These are phyloP conservation scores for Oriolus oriolus DNA, from an alignment of 2,113 vertebrate species.

Conservation along the genomic window DNA sequence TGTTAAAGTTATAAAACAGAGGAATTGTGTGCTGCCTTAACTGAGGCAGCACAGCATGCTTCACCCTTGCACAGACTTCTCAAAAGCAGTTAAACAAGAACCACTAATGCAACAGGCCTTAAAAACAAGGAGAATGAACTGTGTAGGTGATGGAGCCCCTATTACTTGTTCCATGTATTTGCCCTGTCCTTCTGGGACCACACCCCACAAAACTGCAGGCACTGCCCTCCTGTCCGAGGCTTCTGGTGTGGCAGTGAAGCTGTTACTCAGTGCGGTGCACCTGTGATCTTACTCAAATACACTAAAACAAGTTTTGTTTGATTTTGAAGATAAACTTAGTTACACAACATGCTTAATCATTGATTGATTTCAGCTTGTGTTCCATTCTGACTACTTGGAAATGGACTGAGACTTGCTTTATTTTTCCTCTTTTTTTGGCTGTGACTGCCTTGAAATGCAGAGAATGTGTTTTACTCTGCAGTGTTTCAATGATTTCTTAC, in stretches of 20 bases:
- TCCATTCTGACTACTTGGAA: not conserved
- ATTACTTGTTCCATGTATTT: not conserved
- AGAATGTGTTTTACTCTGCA: not conserved
- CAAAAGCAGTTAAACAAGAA: not conserved
- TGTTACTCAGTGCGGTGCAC: fast-evolving
- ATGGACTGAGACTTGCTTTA: not conserved
- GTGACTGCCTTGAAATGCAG: not conserved
- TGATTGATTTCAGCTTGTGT: not conserved
- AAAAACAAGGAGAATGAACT: not conserved
- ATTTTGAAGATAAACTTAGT: not conserved
- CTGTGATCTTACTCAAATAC: not conserved
- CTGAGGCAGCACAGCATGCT: not conserved
- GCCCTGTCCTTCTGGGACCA: not conserved
- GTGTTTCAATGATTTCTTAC: not conserved
- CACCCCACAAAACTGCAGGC: not conserved
- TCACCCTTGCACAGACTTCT: not conserved
- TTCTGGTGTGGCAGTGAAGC: not conserved
- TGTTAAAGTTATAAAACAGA: not conserved
- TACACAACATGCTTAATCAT: not conserved
- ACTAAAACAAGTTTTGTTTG: not conserved
- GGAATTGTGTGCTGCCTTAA: not conserved
- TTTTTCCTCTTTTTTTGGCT: not conserved
- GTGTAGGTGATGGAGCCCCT: not conserved
- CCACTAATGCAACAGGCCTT: not conserved
- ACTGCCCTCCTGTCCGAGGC: not conserved